These are phyloP conservation scores for Dicyrtomina minuta DNA, from an alignment of 2,888 invertebrate species.

Conservation along the genomic window DNA sequence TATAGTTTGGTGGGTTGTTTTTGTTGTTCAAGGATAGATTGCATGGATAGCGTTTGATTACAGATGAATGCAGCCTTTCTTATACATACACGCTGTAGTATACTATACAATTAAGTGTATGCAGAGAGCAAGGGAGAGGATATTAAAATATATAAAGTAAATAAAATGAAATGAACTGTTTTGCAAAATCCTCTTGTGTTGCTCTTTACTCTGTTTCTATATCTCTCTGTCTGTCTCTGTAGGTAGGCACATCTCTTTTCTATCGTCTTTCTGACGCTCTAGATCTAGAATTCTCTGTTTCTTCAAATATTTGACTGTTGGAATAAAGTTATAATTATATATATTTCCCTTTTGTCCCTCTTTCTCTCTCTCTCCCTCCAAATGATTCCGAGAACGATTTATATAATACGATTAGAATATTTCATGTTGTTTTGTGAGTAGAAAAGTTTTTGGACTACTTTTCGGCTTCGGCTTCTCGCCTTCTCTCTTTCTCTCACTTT, in stretches of 20 bases:
- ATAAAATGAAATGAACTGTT: conserved; percentile 9
- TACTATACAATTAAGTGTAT: too few species aligned
- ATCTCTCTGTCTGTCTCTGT: neutral
- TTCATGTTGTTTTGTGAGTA: too few species aligned
- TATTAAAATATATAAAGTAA: conserved; percentile 1
- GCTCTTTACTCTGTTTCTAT: conserved; percentile 8
- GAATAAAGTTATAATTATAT: too few species aligned
- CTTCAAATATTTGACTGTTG: neutral
- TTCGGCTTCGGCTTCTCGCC: conserved; percentile 19
- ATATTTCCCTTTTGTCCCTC: neutral
- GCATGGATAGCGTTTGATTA: neutral
- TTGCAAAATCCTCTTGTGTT: conserved; percentile 11
- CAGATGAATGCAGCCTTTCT: neutral
- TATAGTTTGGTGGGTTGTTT: too few species aligned
- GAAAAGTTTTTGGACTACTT: neutral
- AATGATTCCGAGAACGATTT: neutral
- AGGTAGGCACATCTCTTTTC: neutral
- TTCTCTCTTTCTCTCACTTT: conserved; percentile 30
- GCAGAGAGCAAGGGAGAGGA: neutral
- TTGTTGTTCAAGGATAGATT: too few species aligned
- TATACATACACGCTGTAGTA: neutral
- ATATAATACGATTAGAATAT: neutral
- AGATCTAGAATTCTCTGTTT: neutral
- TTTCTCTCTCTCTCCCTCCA: neutral
- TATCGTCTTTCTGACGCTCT: conserved; percentile 4